phyloP scores from a whole-genome alignment of 2,113 vertebrate genomes.

The Terrapene triunguis region DNA sequence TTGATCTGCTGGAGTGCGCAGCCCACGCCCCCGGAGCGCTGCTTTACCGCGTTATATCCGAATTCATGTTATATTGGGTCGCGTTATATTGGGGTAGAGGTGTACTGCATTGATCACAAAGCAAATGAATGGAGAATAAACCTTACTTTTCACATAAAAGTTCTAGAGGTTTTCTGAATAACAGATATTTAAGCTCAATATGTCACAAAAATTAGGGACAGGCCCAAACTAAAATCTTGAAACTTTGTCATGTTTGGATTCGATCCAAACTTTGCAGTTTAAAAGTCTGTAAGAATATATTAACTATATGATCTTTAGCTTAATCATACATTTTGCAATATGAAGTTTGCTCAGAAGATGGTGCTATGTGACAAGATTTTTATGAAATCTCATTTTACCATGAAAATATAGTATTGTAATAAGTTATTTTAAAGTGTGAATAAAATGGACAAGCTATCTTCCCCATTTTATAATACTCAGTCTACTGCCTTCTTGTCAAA shows the following conservation, averaged over 20 bases:
- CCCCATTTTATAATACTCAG: not conserved
- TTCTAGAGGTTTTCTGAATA: not conserved
- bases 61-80: no score
- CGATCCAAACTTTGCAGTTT: not conserved
- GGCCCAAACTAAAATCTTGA: not conserved
- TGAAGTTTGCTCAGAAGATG: constrained; percentile 71
- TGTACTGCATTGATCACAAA: not conserved
- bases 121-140: not conserved
- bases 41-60: no score
- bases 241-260: not conserved
- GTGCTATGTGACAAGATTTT: constrained; percentile 47
- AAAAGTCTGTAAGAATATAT: not conserved
- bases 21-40: no score
- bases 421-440: not conserved
- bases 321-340: not conserved
- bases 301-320: not conserved
- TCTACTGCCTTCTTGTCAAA: not conserved
- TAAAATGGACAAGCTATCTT: not conserved
- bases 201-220: not conserved
- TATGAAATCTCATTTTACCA: not conserved
- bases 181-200: not conserved
- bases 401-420: fast-evolving
- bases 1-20: no score
- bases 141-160: not conserved
- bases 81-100: no score